These are phyloP conservation scores for Galerucella calmariensis DNA, from an alignment of 2,888 invertebrate genomes.

Conservation along the genomic window DNA sequence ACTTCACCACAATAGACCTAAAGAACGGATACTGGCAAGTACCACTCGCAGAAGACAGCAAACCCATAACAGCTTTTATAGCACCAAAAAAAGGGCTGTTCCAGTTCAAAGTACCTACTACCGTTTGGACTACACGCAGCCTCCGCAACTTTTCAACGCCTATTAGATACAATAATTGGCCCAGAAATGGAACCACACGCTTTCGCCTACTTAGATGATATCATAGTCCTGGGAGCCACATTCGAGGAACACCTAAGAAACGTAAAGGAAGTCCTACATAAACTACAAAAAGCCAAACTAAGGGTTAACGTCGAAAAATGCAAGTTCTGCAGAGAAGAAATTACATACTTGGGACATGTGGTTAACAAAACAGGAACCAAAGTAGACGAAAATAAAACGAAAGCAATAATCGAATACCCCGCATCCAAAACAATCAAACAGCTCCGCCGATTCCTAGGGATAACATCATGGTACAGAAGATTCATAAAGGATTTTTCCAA, in stretches of 20 bases:
- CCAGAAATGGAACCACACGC: not conserved
- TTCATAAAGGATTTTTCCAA: conserved; percentile 27
- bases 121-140: not conserved
- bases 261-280: too few species aligned
- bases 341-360: not conserved
- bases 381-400: not conserved
- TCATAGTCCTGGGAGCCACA: too few species aligned
- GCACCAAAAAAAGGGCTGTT: not conserved
- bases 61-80: not conserved
- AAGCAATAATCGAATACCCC: not conserved
- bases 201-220: too few species aligned
- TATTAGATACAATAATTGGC: not conserved
- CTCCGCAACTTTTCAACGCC: not conserved
- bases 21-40: not conserved
- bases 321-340: not conserved
- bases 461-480: conserved; percentile 27
- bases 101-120: not conserved
- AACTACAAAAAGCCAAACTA: too few species aligned
- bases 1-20: not conserved
- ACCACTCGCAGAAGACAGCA: not conserved
- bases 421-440: not conserved
- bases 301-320: too few species aligned
- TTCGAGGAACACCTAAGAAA: too few species aligned
- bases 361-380: not conserved
- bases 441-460: conserved; percentile 19